Percentiles rank a stretch among this genome's conserved stretches.
Conservation (phyloP, 1,140 invertebrate genomes). For the Eumeta japonica region DNA sequence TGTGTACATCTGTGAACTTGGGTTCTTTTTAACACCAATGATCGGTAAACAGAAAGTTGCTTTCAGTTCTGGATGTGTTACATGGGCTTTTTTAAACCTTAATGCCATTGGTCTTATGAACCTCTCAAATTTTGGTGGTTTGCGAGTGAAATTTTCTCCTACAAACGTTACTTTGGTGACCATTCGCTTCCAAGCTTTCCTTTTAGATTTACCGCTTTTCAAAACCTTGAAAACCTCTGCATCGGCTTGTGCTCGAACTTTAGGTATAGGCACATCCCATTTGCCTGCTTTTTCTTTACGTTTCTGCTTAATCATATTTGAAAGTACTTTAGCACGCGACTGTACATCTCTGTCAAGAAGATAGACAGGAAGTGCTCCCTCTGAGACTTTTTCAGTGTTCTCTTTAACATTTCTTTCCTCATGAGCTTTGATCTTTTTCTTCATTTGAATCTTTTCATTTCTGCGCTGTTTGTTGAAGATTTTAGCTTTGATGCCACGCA, state of each 20-base stretch:
- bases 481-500: constrained; percentile 96
- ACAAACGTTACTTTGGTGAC: constrained; percentile 99
- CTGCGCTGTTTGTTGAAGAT: constrained; percentile 95
- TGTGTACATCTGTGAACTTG: constrained; percentile 95
- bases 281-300: constrained; percentile 99
- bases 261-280: constrained; percentile 99
- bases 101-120: constrained; percentile 99
- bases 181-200: constrained; percentile 99
- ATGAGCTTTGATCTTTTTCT: constrained; percentile 93
- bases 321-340: constrained; percentile 89
- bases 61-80: constrained; percentile 98
- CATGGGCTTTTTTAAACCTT: constrained; percentile 94
- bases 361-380: constrained; percentile 94
- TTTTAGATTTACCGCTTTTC: constrained; percentile 89
- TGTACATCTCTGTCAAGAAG: constrained; percentile 96
- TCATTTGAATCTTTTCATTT: constrained; percentile 99
- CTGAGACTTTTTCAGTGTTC: constrained; percentile 76
- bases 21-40: constrained; percentile 99
- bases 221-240: constrained; percentile 96
- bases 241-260: constrained; percentile 96
- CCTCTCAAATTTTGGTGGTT: constrained; percentile 98
- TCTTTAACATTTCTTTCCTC: constrained; percentile 89
- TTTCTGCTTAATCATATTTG: constrained; percentile 99
- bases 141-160: constrained; percentile 96
- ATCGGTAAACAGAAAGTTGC: constrained; percentile 98